phyloP scores from a whole-genome alignment of 2,797 vertebrate genomes.

The Eulemur coronatus region DNA sequence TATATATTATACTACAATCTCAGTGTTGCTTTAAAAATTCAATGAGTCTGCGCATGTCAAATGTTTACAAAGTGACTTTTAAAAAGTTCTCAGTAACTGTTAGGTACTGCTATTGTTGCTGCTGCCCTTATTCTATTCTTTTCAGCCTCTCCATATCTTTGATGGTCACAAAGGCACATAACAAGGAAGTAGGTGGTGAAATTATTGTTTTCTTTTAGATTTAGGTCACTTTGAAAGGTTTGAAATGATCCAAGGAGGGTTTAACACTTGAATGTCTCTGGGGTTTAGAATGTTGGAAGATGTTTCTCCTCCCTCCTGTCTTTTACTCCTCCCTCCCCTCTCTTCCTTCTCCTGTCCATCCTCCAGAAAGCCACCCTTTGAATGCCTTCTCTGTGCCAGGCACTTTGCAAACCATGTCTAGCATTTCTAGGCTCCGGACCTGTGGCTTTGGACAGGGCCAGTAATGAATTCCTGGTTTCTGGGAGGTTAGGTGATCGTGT shows the following conservation, averaged over 20 bases:
- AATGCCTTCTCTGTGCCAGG: neutral
- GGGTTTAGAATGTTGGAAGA: neutral
- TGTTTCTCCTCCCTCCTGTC: neutral
- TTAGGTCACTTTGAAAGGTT: neutral
- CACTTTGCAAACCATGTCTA: neutral
- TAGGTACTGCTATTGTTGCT: accelerated
- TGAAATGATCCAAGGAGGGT: neutral
- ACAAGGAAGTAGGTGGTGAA: neutral
- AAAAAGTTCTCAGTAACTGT: neutral
- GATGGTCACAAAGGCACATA: neutral
- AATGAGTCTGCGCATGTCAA: neutral
- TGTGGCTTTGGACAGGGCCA: neutral
- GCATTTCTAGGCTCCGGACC: neutral
- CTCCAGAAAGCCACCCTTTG: neutral
- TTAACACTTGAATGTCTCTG: neutral
- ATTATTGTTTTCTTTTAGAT: neutral
- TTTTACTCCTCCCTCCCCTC: neutral
- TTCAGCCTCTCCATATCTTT: neutral
- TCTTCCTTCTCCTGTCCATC: neutral
- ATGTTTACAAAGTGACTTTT: neutral
- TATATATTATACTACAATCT: neutral
- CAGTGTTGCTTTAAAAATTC: neutral
- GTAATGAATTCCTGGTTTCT: neutral
- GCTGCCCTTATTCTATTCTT: neutral
- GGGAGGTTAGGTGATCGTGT: neutral